Conservation (phyloP, 2,113 vertebrate genomes). For the Zosterops lateralis region DNA sequence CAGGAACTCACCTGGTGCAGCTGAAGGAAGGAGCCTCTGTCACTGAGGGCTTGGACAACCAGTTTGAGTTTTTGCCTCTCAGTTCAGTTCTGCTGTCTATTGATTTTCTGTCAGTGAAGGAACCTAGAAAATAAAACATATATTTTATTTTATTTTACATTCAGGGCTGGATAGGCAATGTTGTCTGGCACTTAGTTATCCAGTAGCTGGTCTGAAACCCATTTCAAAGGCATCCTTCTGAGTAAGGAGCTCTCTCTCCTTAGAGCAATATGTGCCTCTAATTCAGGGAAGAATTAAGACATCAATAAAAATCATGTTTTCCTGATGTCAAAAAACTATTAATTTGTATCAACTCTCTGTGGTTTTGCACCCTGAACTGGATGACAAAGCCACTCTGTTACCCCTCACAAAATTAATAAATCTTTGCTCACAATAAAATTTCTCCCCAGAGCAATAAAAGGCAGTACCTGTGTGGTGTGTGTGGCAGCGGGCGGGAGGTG, state of each 20-base stretch:
- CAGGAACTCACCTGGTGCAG: neutral
- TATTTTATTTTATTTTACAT: conserved; percentile 39
- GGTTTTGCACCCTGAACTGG: neutral
- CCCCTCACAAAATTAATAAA: neutral
- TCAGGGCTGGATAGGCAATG: neutral
- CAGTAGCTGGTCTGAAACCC: neutral
- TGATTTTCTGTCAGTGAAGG: neutral
- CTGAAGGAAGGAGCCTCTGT: neutral
- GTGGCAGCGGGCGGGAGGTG: accelerated
- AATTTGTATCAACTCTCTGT: neutral
- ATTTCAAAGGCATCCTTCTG: conserved; percentile 29
- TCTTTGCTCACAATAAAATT: neutral
- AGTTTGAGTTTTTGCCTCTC: neutral
- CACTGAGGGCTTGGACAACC: neutral
- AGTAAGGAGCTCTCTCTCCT: neutral
- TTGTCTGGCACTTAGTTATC: neutral
- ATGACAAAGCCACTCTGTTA: neutral
- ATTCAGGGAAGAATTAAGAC: conserved; percentile 23
- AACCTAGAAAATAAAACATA: conserved; percentile 2
- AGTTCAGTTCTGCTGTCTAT: neutral
- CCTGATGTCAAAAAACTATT: neutral
- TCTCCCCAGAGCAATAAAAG: neutral
- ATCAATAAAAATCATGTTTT: neutral
- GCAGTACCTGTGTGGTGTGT: neutral
- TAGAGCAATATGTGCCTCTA: neutral